Conservation (phyloP, 2,888 invertebrate species). For the Azorinus chamasolen region DNA sequence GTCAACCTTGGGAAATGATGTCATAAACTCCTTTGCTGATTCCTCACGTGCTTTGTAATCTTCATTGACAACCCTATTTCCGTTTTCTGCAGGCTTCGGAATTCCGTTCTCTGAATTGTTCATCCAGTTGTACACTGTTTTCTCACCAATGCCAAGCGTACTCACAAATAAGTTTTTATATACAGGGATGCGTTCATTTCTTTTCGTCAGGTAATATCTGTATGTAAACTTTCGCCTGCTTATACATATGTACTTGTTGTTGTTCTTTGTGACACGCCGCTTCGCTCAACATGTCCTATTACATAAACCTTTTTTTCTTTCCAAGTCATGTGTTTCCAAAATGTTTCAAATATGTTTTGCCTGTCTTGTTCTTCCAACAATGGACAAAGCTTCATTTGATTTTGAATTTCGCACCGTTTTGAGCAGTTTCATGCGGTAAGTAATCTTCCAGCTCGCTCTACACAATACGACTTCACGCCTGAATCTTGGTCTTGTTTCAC, state of each 20-base stretch:
- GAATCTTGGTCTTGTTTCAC: no score
- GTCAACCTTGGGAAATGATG: conserved; percentile 24
- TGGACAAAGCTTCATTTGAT: conserved; percentile 1
- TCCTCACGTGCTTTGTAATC: no score
- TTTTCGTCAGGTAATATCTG: conserved; percentile 28
- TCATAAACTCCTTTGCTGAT: conserved; percentile 6
- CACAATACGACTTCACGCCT: no score
- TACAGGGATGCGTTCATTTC: conserved; percentile 36
- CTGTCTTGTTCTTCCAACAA: background rate
- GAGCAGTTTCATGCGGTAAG: conserved; percentile 18
- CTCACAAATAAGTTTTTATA: conserved; percentile 63
- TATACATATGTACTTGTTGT: conserved; percentile 2
- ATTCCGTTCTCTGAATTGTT: conserved; percentile 12
- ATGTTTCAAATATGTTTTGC: conserved; percentile 1
- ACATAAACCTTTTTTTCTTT: conserved; percentile 21
- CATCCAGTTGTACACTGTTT: conserved; percentile 51
- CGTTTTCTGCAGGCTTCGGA: no score
- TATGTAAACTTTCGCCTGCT: conserved; percentile 19
- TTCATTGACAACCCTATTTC: no score
- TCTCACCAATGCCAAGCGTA: conserved; percentile 56
- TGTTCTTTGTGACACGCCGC: background rate
- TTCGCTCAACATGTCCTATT: background rate
- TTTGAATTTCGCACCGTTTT: conserved; percentile 10
- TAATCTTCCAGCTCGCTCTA: no score
- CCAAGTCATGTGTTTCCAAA: conserved; percentile 24